Conservation (phyloP, 2,113 vertebrate species). For the Myocastor coypus region DNA sequence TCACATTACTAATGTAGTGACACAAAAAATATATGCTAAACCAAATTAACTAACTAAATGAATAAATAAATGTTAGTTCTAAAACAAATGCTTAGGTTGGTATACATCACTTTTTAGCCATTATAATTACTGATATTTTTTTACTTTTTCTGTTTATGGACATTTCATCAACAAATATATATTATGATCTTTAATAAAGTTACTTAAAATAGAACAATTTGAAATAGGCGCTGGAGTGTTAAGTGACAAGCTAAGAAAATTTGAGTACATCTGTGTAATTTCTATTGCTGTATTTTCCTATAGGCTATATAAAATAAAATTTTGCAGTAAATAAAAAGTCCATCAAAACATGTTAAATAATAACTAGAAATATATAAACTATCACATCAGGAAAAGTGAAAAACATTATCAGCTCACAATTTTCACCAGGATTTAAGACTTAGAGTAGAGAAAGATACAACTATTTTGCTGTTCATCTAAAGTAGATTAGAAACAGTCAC, state of each 20-base stretch:
- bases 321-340: background rate
- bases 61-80: background rate
- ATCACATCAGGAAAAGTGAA: background rate
- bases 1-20: constrained; percentile 19
- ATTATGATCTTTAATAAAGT: background rate
- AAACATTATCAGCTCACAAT: background rate
- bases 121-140: constrained; percentile 19
- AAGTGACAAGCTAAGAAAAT: background rate
- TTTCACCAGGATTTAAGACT: background rate
- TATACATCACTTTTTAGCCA: background rate
- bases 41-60: background rate
- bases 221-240: background rate
- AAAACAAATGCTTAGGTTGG: background rate
- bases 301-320: background rate
- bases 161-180: background rate
- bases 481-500: background rate
- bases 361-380: background rate
- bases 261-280: background rate
- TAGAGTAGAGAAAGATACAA: background rate
- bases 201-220: background rate
- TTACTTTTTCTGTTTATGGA: constrained; percentile 22
- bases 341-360: background rate
- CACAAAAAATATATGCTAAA: background rate
- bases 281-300: background rate
- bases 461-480: background rate